These are phyloP conservation scores for Himalopsyche tibetana DNA, from an alignment of 2,888 invertebrate genomes.

Conservation along the genomic window DNA sequence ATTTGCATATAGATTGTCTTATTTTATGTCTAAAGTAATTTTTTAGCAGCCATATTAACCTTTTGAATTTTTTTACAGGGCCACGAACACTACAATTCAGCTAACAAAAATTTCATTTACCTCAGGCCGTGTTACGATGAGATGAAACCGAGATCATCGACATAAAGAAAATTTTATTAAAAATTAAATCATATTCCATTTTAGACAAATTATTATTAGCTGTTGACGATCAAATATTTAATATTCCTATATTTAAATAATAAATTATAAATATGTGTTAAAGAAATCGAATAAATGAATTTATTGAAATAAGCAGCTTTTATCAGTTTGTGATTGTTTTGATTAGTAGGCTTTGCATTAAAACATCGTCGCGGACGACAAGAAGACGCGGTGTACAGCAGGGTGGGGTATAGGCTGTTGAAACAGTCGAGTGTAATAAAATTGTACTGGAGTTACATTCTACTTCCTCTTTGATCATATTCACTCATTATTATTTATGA, in stretches of 20 bases:
- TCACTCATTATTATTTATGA: too few species aligned
- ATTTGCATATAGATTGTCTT: too few species aligned
- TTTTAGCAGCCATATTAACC: constrained; percentile 63
- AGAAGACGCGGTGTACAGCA: too few species aligned
- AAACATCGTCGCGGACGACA: too few species aligned
- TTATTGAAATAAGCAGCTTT: neutral
- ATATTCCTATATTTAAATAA: neutral
- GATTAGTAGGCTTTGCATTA: too few species aligned
- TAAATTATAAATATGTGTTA: neutral
- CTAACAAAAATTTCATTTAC: constrained; percentile 97
- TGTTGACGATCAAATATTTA: neutral
- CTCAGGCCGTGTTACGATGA: constrained; percentile 97
- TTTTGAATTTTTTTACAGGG: constrained; percentile 78
- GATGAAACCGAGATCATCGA: constrained; percentile 87
- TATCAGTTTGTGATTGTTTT: neutral
- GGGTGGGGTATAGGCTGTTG: too few species aligned
- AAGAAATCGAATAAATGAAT: neutral
- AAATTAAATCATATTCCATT: neutral
- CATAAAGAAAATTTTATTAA: constrained; percentile 46
- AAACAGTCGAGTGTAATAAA: too few species aligned
- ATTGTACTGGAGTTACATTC: too few species aligned
- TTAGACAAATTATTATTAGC: constrained; percentile 4
- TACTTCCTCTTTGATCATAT: too few species aligned
- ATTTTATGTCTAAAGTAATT: too few species aligned
- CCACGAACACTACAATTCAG: constrained; percentile 94